These are phyloP conservation scores for Acipenser oxyrinchus DNA, from an alignment of 2,797 vertebrate species.

Conservation along the genomic window DNA sequence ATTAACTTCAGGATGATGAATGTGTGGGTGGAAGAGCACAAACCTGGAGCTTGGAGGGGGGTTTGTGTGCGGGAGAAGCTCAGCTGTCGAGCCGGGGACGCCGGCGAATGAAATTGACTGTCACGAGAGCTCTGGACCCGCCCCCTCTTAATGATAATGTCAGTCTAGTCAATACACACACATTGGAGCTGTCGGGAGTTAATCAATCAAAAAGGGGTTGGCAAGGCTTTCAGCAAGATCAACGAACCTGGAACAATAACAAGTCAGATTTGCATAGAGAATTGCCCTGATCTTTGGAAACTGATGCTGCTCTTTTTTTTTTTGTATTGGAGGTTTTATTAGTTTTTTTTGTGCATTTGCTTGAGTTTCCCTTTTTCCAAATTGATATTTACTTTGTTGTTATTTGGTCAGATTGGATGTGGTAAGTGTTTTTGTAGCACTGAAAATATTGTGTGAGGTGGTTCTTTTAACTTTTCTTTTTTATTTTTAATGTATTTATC, in stretches of 20 bases:
- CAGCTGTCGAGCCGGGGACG: conserved; percentile 86
- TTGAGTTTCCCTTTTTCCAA: no score
- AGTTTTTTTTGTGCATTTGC: no score
- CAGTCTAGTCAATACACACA: conserved; percentile 95
- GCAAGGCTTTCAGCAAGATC: conserved; percentile 93
- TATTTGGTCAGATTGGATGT: no score
- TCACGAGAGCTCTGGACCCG: conserved; percentile 70
- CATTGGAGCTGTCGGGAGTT: conserved; percentile 96
- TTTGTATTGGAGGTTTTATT: no score
- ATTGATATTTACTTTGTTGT: no score
- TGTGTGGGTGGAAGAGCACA: conserved; percentile 83
- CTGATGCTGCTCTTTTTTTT: conserved; percentile 42
- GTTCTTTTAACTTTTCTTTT: no score
- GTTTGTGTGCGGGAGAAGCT: conserved; percentile 86
- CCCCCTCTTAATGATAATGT: conserved; percentile 96
- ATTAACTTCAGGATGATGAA: conserved; percentile 99
- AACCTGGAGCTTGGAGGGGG: conserved; percentile 66
- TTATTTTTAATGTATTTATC: no score
- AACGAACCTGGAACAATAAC: conserved; percentile 96
- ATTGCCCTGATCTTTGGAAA: conserved; percentile 94
- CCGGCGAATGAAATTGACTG: conserved; percentile 82
- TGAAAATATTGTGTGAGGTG: no score
- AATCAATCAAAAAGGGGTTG: conserved; percentile 96
- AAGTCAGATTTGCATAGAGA: conserved; percentile 96
- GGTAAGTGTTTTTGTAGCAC: no score